Evolutionary conservation across 2,113 vertebrate species (phyloP).

Genomic region (Rhodinocichla rosea): DNA sequence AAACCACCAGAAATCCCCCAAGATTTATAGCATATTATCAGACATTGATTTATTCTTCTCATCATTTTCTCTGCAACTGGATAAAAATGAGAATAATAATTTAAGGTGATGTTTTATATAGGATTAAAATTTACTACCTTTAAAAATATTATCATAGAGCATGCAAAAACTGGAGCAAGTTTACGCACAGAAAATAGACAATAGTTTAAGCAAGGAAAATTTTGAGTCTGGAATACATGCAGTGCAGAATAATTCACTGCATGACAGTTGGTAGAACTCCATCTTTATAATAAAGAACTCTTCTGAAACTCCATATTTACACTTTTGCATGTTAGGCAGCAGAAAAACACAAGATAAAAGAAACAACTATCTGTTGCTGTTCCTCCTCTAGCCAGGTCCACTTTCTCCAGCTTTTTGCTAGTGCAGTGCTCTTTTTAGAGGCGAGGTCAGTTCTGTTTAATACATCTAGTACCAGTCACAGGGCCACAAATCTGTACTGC

Average conservation of each 20-base stretch:
- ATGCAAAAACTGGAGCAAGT: neutral
- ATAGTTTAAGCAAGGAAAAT: neutral
- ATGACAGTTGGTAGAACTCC: neutral
- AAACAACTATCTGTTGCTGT: neutral
- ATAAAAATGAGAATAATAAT: neutral
- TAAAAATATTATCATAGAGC: neutral
- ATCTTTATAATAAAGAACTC: neutral
- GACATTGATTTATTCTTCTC: conserved; percentile 27
- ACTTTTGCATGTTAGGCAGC: neutral
- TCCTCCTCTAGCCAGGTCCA: neutral
- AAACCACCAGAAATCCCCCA: neutral
- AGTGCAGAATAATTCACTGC: neutral
- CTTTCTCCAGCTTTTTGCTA: neutral
- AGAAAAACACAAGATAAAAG: neutral
- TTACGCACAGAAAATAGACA: conserved; percentile 1
- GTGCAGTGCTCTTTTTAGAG: neutral
- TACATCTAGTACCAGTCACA: neutral
- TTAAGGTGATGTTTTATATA: neutral
- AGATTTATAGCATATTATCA: conserved; percentile 15
- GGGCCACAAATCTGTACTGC: neutral
- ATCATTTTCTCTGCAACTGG: neutral
- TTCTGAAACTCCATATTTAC: neutral
- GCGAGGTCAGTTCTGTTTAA: neutral
- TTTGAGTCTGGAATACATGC: neutral
- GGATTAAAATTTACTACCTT: neutral